Evolutionary conservation across 1,140 invertebrate species (phyloP), one percentile per base, ranked within the genome.

Genomic region (Pseudomyrmex gracilis): DNA sequence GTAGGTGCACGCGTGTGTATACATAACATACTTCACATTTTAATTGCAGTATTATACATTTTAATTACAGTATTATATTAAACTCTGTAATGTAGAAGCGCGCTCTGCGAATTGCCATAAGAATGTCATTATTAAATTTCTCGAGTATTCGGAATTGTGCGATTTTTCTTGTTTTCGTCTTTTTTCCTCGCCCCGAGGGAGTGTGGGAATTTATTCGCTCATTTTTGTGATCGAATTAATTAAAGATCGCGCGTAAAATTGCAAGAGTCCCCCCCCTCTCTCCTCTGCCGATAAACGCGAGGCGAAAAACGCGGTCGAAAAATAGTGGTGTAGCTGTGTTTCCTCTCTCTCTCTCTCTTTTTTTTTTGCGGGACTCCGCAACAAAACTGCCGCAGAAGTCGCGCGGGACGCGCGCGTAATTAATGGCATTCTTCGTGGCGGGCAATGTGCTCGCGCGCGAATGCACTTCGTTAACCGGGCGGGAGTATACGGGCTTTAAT

Each of bases 381-480:
- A 84, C 80, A 87, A 87, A 87, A 83, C 66, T 60, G 24, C 24
- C 47, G 58, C 85, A 47, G 34, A 24, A 68, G 45, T 61, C 57
- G 58, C 24, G 24, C 24, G 22, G 34, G 49, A 15, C 24, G 51
- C 51, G 24, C 60, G 76, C 80, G 61, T 86, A 87, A 87, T 86
- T 74, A 83, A 66, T 76, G 68, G 61, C 43, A 84, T 82, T 55
- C 61, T 51, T 84, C 66, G 34, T 22, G 55, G 43, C 17, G 57
- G 66, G 86, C 85, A 83, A 86, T 78, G 66, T 15, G 43, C 76
- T 80, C 66, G 66, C 66, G 66, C 66, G 76, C 76, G 76, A 80
- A 80, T 70, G 66, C 66, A 71, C 76, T 80, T 80, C 53, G 76
- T 80, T 80, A 80, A 80, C 67, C 85, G 20, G 43, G 57, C 57